A percentile compares a stretch with the other conserved stretches of the same genome.
These are phyloP conservation scores for Leptinotarsa rubiginosa DNA, from an alignment of 2,888 invertebrate species.

Conservation along the genomic window DNA sequence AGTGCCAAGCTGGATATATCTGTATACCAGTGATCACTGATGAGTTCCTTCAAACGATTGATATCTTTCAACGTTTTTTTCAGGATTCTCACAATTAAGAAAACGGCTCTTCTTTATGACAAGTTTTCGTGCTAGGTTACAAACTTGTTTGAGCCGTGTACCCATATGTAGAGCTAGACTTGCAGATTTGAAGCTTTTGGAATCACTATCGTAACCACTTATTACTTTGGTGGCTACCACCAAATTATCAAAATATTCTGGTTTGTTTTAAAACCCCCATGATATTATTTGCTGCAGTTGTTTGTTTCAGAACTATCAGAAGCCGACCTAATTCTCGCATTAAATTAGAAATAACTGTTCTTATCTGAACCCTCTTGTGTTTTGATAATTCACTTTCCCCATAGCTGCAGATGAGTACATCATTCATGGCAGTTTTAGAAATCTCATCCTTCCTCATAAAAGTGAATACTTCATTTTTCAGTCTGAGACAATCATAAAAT, in stretches of 20 bases:
- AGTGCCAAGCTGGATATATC: neutral
- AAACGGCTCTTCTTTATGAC: neutral
- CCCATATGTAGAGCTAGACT: constrained; percentile 27
- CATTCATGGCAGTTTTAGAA: constrained; percentile 10
- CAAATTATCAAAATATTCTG: constrained; percentile 18
- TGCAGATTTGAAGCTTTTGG: constrained; percentile 20
- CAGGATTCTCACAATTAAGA: neutral
- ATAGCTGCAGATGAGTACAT: constrained; percentile 23
- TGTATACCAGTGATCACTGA: neutral
- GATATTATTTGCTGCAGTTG: neutral
- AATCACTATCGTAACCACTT: constrained; percentile 20
- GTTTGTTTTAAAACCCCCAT: constrained; percentile 29
- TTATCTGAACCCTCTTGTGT: constrained; percentile 26
- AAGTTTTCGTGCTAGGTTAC: constrained; percentile 4
- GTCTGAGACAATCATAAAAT: neutral
- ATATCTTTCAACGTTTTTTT: neutral
- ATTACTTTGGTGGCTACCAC: constrained; percentile 25
- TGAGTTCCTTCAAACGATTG: neutral
- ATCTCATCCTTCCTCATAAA: constrained; percentile 27
- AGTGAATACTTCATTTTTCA: constrained; percentile 19
- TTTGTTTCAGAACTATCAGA: constrained; percentile 11
- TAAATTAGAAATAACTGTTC: constrained; percentile 20
- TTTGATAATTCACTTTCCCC: constrained; percentile 20
- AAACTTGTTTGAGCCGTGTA: constrained; percentile 17
- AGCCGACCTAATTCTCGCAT: constrained; percentile 25